Percentiles rank a stretch among this genome's conserved stretches.
phyloP scores from a whole-genome alignment of 2,113 vertebrate genomes.

The Furnarius figulus region DNA sequence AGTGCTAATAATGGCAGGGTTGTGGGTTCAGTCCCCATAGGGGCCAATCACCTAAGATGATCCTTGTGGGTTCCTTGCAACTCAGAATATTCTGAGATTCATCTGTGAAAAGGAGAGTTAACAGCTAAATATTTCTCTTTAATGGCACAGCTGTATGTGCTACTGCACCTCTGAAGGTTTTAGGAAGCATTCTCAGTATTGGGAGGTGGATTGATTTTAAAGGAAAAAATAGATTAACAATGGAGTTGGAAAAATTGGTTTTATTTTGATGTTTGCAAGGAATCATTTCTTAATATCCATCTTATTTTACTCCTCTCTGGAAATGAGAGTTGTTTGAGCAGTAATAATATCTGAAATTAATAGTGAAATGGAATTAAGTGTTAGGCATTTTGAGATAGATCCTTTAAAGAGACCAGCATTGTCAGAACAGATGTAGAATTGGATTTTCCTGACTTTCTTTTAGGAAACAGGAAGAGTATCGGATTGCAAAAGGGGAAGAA shows the following conservation, averaged over 20 bases:
- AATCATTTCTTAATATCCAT: neutral
- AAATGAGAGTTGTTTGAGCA: neutral
- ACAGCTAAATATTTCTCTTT: neutral
- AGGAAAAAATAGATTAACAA: neutral
- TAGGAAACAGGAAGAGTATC: conserved; percentile 85
- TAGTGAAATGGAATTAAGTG: neutral
- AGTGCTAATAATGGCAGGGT: neutral
- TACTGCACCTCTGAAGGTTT: neutral
- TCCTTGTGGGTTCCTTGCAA: neutral
- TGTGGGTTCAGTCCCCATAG: neutral
- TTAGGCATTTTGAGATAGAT: neutral
- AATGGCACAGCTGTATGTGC: neutral
- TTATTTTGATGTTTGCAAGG: neutral
- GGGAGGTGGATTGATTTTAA: neutral
- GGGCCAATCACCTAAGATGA: neutral
- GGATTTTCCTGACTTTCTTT: neutral
- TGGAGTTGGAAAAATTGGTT: accelerated
- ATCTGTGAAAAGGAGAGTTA: neutral
- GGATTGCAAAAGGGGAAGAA: conserved; percentile 88
- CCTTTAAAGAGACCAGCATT: neutral
- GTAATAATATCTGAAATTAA: neutral
- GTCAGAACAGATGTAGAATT: neutral
- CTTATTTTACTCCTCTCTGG: neutral
- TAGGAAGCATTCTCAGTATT: neutral
- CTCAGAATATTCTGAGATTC: neutral